Evolutionary conservation across 2,113 vertebrate species (phyloP).

Genomic region (Axis porcinus): DNA sequence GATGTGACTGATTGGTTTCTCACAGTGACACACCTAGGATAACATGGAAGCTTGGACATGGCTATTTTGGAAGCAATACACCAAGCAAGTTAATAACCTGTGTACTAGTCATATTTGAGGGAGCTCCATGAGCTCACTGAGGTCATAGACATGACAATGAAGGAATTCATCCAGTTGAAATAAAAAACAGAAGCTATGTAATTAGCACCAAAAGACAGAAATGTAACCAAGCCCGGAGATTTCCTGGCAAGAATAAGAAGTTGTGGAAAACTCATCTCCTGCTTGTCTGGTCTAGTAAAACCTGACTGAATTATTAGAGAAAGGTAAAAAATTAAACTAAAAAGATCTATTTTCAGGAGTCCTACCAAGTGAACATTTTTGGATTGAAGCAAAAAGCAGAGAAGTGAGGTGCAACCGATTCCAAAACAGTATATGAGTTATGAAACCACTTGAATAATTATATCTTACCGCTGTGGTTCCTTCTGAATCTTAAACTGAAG

Average conservation of each 20-base stretch:
- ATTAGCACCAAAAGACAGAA: constrained; percentile 67
- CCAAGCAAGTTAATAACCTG: neutral
- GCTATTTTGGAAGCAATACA: constrained; percentile 5
- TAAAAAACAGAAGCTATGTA: constrained; percentile 59
- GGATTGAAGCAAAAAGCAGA: neutral
- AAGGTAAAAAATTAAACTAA: constrained; percentile 61
- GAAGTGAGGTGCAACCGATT: constrained; percentile 8
- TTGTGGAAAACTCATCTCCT: constrained; percentile 74
- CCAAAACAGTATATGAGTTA: constrained; percentile 47
- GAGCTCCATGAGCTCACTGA: constrained; percentile 16
- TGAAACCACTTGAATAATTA: constrained; percentile 42
- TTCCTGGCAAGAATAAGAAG: constrained; percentile 65
- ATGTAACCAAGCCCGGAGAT: constrained; percentile 53
- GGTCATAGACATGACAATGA: constrained; percentile 40
- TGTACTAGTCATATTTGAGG: neutral
- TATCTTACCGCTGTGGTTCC: neutral
- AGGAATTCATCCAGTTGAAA: constrained; percentile 56
- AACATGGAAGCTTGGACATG: neutral
- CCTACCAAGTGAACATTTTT: constrained; percentile 39
- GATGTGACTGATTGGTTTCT: neutral
- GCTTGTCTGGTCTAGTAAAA: constrained; percentile 70
- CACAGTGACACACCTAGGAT: neutral
- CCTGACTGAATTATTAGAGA: constrained; percentile 72
- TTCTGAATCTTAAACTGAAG: neutral
- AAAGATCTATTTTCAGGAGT: constrained; percentile 50